Base-by-base conservation (phyloP, 2,888 invertebrate genomes). In the Dilophus febrilis region DNA sequence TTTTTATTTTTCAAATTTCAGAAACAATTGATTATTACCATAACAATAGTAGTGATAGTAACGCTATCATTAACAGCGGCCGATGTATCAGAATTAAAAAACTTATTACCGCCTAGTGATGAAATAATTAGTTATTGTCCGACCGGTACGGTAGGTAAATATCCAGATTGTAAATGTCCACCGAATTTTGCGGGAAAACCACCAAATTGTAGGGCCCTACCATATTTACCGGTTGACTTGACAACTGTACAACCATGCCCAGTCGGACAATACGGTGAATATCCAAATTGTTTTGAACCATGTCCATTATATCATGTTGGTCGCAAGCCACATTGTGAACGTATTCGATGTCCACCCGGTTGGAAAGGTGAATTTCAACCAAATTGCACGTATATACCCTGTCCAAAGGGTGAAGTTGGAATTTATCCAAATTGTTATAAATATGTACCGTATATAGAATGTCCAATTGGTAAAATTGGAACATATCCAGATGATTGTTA, bases 141-240 rank as follows among this genome's bases (percentile, higher is more conserved):
- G 14, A 17, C 8, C 11, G 34, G 34, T 11, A 12, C 34, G 2
- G 12, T n/a, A 5, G 34, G 34, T 17, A 17, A 16, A 10, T 34
- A 34, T 34, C 34, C 34, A 34, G 19, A 34, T 19, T 34, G 34
- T n/a, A 17, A 34, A 10, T 34, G 34, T 34, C 18, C 34, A 18
- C 18, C 17, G n/a, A 12, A 16, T 16, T 34, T 34, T n/a, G 18
- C 19, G 17, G 34, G 34, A 4, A 3, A 3, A 18, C 34, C 34
- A 18, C 34, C 34, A 18, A 17, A 34, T 19, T 34, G 34, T n/a
- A 18, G 18, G 10, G 34, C 18, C 3, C 18, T 7, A 12, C 17
- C 17, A 7, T 34, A 34, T 19, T 18, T 34, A 19, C 34, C 34
- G 19, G 8, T 18, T 12, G 19, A 17, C 14, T 18, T 7, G 12